These are phyloP conservation scores for Siniperca scherzeri DNA, from an alignment of 2,797 vertebrate genomes.

Conservation along the genomic window DNA sequence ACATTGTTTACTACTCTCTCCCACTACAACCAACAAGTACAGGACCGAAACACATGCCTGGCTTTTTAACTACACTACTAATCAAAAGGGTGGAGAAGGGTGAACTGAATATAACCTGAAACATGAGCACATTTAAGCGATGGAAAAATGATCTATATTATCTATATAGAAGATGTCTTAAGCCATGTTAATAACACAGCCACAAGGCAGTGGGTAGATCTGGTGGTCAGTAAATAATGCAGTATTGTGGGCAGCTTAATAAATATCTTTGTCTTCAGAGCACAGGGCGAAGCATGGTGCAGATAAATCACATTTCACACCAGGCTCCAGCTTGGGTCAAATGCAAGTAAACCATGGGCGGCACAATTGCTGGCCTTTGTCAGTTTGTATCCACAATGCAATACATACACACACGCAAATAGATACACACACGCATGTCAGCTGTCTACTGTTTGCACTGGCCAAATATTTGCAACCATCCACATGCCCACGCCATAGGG, in stretches of 20 bases:
- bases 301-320: slow-evolving; percentile 87
- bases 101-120: slow-evolving; percentile 40
- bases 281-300: slow-evolving; percentile 57
- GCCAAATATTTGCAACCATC: slow-evolving; percentile 75
- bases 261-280: slow-evolving; percentile 82
- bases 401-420: slow-evolving; percentile 64
- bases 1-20: slow-evolving; percentile 49
- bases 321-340: slow-evolving; percentile 71
- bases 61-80: slow-evolving; percentile 54
- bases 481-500: slow-evolving; percentile 57
- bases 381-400: slow-evolving; percentile 57
- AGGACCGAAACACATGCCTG: slow-evolving; percentile 36
- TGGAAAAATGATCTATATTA: background rate
- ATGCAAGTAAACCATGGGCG: slow-evolving; percentile 67
- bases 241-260: slow-evolving; percentile 77
- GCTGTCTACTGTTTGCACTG: slow-evolving; percentile 64
- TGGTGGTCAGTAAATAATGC: slow-evolving; percentile 72
- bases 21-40: slow-evolving; percentile 27
- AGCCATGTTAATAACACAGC: slow-evolving; percentile 52
- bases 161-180: slow-evolving; percentile 18
- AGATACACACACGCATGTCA: slow-evolving; percentile 67
- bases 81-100: slow-evolving; percentile 53
- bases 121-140: slow-evolving; percentile 26
- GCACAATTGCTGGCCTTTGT: slow-evolving; percentile 75
- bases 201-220: slow-evolving; percentile 60